These are phyloP conservation scores for Macaria notata DNA, from an alignment of 2,888 invertebrate species.

Conservation along the genomic window DNA sequence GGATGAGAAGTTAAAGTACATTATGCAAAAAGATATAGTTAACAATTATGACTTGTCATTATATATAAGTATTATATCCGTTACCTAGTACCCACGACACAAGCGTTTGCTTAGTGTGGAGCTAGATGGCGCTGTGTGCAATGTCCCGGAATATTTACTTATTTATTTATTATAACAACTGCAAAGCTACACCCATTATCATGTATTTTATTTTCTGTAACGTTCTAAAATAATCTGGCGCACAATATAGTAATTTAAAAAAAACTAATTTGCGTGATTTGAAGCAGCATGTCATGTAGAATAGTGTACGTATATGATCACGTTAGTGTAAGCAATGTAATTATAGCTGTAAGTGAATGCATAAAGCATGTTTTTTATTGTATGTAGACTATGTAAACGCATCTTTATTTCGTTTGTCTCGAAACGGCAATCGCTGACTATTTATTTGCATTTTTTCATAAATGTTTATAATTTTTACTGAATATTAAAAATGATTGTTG, in stretches of 20 bases:
- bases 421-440: slow-evolving; percentile 72
- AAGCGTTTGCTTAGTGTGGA: no score
- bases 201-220: not conserved
- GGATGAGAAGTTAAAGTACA: no score
- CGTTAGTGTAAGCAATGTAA: slow-evolving; percentile 73
- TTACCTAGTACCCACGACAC: no score
- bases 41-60: no score
- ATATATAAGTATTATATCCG: no score
- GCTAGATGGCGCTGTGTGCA: no score
- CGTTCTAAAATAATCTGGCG: slow-evolving; percentile 25
- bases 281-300: slow-evolving; percentile 59
- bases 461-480: slow-evolving; percentile 74
- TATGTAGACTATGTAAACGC: slow-evolving; percentile 73
- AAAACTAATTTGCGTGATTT: slow-evolving; percentile 37
- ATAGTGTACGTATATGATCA: slow-evolving; percentile 66
- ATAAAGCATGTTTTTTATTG: slow-evolving; percentile 80
- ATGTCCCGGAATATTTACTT: no score
- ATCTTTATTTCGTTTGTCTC: slow-evolving; percentile 64
- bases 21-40: no score
- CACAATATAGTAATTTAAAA: slow-evolving; percentile 9
- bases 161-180: no score
- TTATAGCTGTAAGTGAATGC: slow-evolving; percentile 70
- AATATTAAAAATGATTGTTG: slow-evolving; percentile 63
- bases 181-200: no score
- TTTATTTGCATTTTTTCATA: slow-evolving; percentile 80